Evolutionary conservation across 1,140 invertebrate genomes (phyloP), one percentile per base, ranked within the genome.

Genomic region (Acromyrmex echinatior): DNA sequence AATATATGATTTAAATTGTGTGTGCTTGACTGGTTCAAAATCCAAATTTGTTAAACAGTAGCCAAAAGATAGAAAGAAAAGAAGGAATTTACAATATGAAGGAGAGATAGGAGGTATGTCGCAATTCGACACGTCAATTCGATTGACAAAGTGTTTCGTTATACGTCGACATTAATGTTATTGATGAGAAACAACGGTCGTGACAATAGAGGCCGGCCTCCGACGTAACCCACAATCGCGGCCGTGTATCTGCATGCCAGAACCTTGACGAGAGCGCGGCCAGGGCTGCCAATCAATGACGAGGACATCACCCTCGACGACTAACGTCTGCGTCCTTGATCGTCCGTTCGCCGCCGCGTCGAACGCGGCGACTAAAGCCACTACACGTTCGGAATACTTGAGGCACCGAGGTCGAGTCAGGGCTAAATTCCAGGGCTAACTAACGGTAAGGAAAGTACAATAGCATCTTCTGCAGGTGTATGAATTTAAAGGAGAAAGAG

Each of bases 221-320:
- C 70, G 39, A 62, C 31, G 77, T 86, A 86, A 88, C 73, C 73
- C 70, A 76, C 81, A 90, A 86, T 56, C 80, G 70, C 62, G 80
- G 35, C 53, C 77, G 39, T 70, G 77, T 58, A 78, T 82, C 79
- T 87, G 49, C 74, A 87, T 85, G 63, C 58, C 63, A 62, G 53
- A 88, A 88, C 90, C 90, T 91, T 91, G 90, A 86, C 86, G 49
- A 88, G 89, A 68, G 87, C 89, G 89, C 89, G 79, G 90, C 88
- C 87, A 92, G 91, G 92, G 90, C 93, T 94, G 92, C 92, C 93
- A 93, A 94, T 94, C 94, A 94, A 94, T 94, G 91, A 78, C 93
- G 92, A 94, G 93, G 92, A 93, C 93, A 93, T 94, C 94, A 94
- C 91, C 94, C 94, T 94, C 92, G 81, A 35, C 86, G 88, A 80